A percentile compares a stretch with the other conserved stretches of the same genome.
These are phyloP conservation scores for Melopsittacus undulatus DNA, from an alignment of 2,797 vertebrate genomes.

Conservation along the genomic window DNA sequence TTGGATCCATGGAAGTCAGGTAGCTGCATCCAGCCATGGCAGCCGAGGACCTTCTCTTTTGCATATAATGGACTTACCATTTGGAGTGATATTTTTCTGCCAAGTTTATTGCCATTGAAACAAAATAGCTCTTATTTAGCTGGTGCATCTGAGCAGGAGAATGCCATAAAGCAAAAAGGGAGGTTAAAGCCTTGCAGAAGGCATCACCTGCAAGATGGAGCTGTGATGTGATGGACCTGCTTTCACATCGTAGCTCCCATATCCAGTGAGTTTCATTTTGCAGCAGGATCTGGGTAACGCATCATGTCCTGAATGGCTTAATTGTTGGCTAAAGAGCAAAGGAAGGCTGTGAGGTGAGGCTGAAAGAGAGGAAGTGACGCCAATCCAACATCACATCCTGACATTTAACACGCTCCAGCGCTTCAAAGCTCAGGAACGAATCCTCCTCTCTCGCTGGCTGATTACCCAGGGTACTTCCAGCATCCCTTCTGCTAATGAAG, in stretches of 20 bases:
- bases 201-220: not conserved
- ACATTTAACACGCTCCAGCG: not conserved
- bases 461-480: not conserved
- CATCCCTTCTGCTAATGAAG: constrained; percentile 4
- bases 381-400: constrained; percentile 25
- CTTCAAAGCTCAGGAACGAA: not conserved
- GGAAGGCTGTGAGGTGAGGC: constrained; percentile 37
- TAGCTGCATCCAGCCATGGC: not conserved
- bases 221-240: accelerated
- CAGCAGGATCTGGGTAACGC: not conserved
- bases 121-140: not conserved
- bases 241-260: not conserved
- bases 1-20: not conserved
- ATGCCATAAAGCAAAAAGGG: not conserved
- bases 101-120: constrained; percentile 63
- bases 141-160: not conserved
- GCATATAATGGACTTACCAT: not conserved
- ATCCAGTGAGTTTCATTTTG: not conserved
- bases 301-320: not conserved
- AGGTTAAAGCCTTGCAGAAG: not conserved
- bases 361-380: constrained; percentile 43
- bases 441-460: not conserved
- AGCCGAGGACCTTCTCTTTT: not conserved
- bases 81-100: constrained; percentile 34
- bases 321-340: not conserved